phyloP scores from a whole-genome alignment of 1,140 invertebrate species.

The Rhopalosiphum padi region DNA sequence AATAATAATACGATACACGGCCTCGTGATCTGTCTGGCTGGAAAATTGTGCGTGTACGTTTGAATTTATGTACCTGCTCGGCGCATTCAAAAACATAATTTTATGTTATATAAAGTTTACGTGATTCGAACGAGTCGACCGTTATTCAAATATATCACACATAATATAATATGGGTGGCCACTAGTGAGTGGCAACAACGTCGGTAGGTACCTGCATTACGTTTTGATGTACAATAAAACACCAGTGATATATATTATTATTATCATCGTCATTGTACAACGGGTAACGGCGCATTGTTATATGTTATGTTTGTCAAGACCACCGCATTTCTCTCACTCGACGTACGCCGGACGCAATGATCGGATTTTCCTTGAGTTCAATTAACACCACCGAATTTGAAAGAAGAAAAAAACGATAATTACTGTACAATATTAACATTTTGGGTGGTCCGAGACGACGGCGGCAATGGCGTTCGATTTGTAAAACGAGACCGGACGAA shows the following conservation, averaged over 20 bases:
- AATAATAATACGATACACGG: not conserved
- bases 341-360: not conserved
- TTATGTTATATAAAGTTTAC: not conserved
- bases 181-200: not conserved
- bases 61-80: not conserved
- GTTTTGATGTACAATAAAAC: conserved; percentile 25
- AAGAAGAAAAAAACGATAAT: not conserved
- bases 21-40: not conserved
- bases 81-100: not conserved
- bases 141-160: conserved; percentile 21
- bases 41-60: not conserved
- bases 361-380: not conserved
- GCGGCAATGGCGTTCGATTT: not conserved
- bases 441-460: not conserved
- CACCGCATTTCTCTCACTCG: not conserved
- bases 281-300: not conserved
- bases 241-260: not conserved
- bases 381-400: not conserved
- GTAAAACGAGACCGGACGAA: not conserved
- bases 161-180: not conserved
- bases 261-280: not conserved
- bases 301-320: conserved; percentile 5
- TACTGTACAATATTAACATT: conserved; percentile 13
- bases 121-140: not conserved
- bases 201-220: not conserved